Evolutionary conservation across 1,140 invertebrate species (phyloP).

Genomic region (Zaprionus inermis): DNA sequence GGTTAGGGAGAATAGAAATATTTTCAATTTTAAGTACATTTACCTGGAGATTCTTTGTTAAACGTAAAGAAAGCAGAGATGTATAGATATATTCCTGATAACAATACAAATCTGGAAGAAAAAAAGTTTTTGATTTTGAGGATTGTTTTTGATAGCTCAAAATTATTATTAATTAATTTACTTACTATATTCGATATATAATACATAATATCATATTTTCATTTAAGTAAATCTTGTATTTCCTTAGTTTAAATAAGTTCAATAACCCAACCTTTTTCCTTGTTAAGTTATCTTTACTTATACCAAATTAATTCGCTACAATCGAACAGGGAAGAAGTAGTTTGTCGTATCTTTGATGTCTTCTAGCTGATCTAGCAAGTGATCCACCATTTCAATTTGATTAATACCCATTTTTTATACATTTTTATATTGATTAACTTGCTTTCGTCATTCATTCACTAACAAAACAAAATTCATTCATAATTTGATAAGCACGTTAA

Average conservation of each 20-base stretch:
- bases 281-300: neutral
- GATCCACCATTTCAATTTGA: neutral
- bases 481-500: slow-evolving; percentile 18
- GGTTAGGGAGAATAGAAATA: neutral
- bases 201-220: no score
- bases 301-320: neutral
- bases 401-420: neutral
- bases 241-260: neutral
- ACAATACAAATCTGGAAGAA: no score
- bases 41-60: no score
- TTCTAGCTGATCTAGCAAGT: neutral
- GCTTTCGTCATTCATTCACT: slow-evolving; percentile 14
- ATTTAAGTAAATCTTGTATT: neutral
- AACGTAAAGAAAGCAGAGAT: neutral
- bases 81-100: neutral
- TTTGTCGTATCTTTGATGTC: neutral
- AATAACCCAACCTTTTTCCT: neutral
- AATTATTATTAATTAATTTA: no score
- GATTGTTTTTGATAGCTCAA: no score
- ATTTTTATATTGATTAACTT: slow-evolving; percentile 3
- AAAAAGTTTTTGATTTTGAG: no score
- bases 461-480: slow-evolving; percentile 20
- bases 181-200: no score
- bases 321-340: neutral
- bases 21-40: no score